Evolutionary conservation across 1,140 invertebrate genomes (phyloP), one percentile per base, ranked within the genome.

Genomic region (Drosophila equinoxialis): DNA sequence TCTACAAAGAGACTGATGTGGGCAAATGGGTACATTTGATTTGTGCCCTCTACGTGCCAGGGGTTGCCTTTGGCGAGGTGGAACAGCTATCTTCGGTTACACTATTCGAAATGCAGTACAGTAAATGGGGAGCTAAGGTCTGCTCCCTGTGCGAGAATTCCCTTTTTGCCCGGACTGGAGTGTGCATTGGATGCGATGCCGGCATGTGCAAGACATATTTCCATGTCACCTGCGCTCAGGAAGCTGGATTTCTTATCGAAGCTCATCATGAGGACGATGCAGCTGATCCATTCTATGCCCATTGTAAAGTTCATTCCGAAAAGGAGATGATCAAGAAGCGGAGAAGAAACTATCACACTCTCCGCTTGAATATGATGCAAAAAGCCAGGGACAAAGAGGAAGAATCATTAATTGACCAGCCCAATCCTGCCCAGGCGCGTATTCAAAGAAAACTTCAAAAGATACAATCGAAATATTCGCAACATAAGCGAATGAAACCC

Each of bases 11-110:
- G 93, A 99, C 98, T 3, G 97, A 98, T 93, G 96, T 97, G 59
- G 98, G 98, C 48, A 97, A 97, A 91, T 99, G 98, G 98, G 98
- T 99, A 14, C 99, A 99, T 93, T 93, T 99, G 37, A 97, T 99
- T 8, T 99, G 99, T 93, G 98, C 98, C 5, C 93, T 99, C 13
- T 99, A 99, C 92, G 97, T 98, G 35, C 98, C 97, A 39, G 98
- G 98, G n/a, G 97, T 99, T 17, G 97, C 98, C 37, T 99, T 99
- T 93, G 97, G 96, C 57, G 98, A 99, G 94, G 97, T 98, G 14
- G 97, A 97, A 87, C 95, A 95, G 65, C 92, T 98, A 8, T 95
- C 95, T 0, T 96, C 95, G 68, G 96, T 97, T 6, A 99, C 98
- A 0, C 93, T 99, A 37, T 99, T 99, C 93, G 98, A 99, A 93